Evolutionary conservation across 1,140 invertebrate species (phyloP).

Genomic region (Macrocentrus cingulum): DNA sequence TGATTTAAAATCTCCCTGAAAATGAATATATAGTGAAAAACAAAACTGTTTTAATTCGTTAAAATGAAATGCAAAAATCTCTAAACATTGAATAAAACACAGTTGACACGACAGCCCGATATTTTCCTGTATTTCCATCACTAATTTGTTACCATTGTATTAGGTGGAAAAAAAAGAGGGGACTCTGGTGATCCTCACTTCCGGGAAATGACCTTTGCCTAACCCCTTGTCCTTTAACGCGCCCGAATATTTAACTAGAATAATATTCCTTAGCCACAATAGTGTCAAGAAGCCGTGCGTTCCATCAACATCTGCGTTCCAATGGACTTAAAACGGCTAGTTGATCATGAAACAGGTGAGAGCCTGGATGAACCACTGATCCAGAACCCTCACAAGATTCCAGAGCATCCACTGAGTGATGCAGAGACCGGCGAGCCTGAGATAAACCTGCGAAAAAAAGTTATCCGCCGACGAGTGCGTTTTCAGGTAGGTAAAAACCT

Average conservation of each 20-base stretch:
- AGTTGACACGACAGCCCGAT: too few relatives aligned
- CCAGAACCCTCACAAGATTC: background rate
- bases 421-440: conserved; percentile 51
- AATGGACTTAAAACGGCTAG: background rate
- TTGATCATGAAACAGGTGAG: background rate
- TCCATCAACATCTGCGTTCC: background rate
- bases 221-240: background rate
- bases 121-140: too few relatives aligned
- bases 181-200: background rate
- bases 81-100: too few relatives aligned
- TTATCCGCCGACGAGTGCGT: conserved; percentile 34
- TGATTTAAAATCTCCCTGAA: too few relatives aligned
- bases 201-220: background rate
- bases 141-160: background rate
- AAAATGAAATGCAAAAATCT: too few relatives aligned
- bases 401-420: background rate
- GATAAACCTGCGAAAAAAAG: conserved; percentile 20
- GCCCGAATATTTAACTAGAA: background rate
- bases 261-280: background rate
- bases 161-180: background rate
- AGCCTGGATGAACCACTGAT: background rate
- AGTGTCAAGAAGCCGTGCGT: too few relatives aligned
- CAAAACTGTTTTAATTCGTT: too few relatives aligned
- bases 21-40: too few relatives aligned
- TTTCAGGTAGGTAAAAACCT: conserved; percentile 47